Evolutionary conservation across 2,797 vertebrate genomes (phyloP), one percentile per base, ranked within the genome.

Genomic region (Enteromius argenteus): DNA sequence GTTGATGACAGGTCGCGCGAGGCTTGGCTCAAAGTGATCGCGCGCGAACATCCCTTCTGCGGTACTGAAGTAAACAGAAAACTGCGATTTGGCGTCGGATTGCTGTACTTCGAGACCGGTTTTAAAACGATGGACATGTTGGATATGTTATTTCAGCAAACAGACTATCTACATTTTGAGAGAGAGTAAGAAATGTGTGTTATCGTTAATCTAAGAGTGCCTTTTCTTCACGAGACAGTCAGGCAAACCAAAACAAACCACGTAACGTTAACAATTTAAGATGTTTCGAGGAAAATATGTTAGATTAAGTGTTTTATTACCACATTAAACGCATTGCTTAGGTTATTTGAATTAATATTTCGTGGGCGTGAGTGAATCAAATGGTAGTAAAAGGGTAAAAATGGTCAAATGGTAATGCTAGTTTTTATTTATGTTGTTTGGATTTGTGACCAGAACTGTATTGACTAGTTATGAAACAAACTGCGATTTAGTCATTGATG

Each of bases 141-240:
- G 42, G 69, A 72, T 14, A 19, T 49, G 23, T 46, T 49, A 30
- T 15, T 32, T 0, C 8, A 56, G n/a, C 42, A 82, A 72, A 72
- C 30, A 27, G 67, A 72, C 9, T 66, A 3, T 46, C 6, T 3
- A 32, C 35, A 42, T 44, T 53, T 42, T 3, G 13, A 82, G 35
- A 86, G 11, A 51, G 49, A 67, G 85, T 86, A 83, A 86, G 80
- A 66, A 7, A 62, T 21, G 1, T 27, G 1, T 37, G 2, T 30
- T 9, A 19, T 21, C 5, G 21, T 11, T 11, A 17, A 51, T 44
- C 6, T 32, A 11, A 60, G 15, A 51, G 14, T 21, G 21, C 8
- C 2, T 3, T 11, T 68, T n/a, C 21, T 30, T 39, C 15, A 32
- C 27, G 6, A 27, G 15, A 23, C 9, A 30, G 19, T 30, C 58